phyloP scores from a whole-genome alignment of 2,888 invertebrate genomes.

The Sarcophaga caerulescens region DNA sequence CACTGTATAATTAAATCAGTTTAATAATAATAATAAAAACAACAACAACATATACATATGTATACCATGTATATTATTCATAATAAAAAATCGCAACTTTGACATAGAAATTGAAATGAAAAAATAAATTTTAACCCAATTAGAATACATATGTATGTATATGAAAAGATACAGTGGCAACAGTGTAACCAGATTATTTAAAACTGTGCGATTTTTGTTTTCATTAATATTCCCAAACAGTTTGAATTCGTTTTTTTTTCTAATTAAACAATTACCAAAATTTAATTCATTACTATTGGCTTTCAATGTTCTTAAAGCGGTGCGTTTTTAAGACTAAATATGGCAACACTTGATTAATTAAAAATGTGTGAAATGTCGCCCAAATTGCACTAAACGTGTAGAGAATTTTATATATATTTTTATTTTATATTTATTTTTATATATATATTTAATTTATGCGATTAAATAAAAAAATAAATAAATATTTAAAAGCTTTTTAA shows the following conservation, averaged over 20 bases:
- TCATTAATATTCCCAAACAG: not conserved
- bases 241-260: not conserved
- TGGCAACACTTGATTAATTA: not conserved
- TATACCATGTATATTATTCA: too few relatives aligned
- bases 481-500: constrained; percentile 1
- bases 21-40: not conserved
- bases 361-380: not conserved
- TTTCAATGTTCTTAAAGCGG: not conserved
- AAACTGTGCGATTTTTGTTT: not conserved
- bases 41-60: not conserved
- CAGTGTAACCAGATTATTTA: not conserved
- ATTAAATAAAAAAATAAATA: too few relatives aligned
- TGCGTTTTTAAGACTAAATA: not conserved
- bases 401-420: not conserved
- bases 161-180: constrained; percentile 1
- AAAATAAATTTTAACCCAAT: not conserved
- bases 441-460: too few relatives aligned
- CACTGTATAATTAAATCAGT: not conserved
- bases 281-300: too few relatives aligned
- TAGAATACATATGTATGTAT: too few relatives aligned
- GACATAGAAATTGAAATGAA: not conserved
- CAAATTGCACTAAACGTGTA: constrained; percentile 23
- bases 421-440: too few relatives aligned
- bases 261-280: not conserved
- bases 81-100: not conserved